Evolutionary conservation across 2,797 vertebrate species (phyloP).

Genomic region (Rhinogobio ventralis): DNA sequence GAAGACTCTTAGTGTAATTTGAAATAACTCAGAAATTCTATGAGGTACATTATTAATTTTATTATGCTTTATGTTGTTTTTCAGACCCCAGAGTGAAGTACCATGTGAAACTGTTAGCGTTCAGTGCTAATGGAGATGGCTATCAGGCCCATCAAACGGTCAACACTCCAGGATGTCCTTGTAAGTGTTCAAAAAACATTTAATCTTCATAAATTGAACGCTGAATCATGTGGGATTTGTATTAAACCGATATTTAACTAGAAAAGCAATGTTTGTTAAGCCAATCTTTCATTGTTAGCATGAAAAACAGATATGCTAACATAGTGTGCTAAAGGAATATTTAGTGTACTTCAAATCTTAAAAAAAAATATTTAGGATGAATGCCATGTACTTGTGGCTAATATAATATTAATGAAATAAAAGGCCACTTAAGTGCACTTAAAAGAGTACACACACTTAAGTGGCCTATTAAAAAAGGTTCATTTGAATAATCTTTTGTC

Average conservation of each 20-base stretch:
- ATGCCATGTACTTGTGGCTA: too few relatives aligned
- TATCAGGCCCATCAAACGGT: conserved; percentile 95
- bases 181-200: conserved; percentile 79
- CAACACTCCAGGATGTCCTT: conserved; percentile 93
- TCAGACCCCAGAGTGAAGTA: conserved; percentile 95
- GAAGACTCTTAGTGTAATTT: not conserved
- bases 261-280: not conserved
- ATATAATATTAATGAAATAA: too few relatives aligned
- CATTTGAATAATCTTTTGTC: too few relatives aligned
- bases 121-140: conserved; percentile 88
- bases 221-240: not conserved
- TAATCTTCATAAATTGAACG: not conserved
- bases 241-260: not conserved
- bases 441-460: too few relatives aligned
- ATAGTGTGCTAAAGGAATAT: too few relatives aligned
- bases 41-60: not conserved
- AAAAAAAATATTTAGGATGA: too few relatives aligned
- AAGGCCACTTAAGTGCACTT: too few relatives aligned
- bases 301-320: too few relatives aligned
- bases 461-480: too few relatives aligned
- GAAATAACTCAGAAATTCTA: not conserved
- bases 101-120: conserved; percentile 90
- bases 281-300: not conserved
- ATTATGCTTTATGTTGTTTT: conserved; percentile 46
- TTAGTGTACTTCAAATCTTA: too few relatives aligned